These are phyloP conservation scores for Dyspetes luteomarginatus DNA, from an alignment of 2,888 invertebrate species.

Conservation along the genomic window DNA sequence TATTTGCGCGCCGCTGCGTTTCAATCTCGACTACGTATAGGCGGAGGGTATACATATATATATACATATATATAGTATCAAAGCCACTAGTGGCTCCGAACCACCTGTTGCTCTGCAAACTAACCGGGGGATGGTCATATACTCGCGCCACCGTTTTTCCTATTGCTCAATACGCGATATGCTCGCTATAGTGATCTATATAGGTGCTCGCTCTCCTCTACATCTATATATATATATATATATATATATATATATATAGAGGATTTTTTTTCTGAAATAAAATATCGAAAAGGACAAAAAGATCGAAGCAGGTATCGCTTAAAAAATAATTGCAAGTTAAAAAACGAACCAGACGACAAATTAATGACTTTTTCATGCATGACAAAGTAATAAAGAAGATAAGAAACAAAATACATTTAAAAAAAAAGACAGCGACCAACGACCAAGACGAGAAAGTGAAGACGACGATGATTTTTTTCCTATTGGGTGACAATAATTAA, in stretches of 20 bases:
- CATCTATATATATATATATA: no score
- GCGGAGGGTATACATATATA: conserved; percentile 5
- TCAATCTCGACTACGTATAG: conserved; percentile 45
- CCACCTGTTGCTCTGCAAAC: conserved; percentile 31
- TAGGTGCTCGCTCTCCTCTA: no score
- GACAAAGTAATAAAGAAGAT: background rate
- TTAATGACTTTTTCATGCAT: background rate
- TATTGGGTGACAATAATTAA: conserved; percentile 39
- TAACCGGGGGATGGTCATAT: background rate
- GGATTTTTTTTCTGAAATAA: background rate
- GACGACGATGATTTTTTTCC: conserved; percentile 34
- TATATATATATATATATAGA: background rate
- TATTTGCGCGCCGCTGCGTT: conserved; percentile 56
- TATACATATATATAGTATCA: background rate
- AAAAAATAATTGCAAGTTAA: background rate
- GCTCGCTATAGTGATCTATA: background rate
- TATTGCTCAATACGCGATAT: background rate
- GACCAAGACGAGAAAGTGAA: conserved; percentile 20
- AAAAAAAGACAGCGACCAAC: conserved; percentile 18
- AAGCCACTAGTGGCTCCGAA: conserved; percentile 31
- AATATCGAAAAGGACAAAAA: background rate
- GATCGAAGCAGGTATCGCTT: background rate
- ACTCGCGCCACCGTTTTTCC: background rate
- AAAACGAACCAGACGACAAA: background rate
- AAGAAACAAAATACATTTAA: background rate